Evolutionary conservation across 2,797 vertebrate genomes (phyloP).

Genomic region (Sebastes nivosus): DNA sequence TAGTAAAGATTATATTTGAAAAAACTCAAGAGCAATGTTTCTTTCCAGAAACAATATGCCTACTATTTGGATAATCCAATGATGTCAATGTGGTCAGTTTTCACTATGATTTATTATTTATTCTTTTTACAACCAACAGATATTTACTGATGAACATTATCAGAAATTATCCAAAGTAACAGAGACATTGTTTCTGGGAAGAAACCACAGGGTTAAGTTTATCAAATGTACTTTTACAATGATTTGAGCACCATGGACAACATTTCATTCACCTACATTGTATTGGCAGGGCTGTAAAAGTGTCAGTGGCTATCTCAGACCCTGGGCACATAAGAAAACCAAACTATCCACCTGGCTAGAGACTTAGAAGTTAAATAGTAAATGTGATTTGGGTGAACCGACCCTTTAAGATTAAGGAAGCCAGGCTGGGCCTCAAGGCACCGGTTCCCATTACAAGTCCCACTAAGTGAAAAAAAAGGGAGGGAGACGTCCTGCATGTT

Average conservation of each 20-base stretch:
- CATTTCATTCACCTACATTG: neutral
- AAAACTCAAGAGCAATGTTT: neutral
- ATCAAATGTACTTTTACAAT: neutral
- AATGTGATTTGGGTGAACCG: conserved; percentile 37
- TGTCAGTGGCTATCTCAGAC: neutral
- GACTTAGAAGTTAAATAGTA: neutral
- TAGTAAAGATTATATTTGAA: neutral
- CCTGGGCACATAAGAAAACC: neutral
- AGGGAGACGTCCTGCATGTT: conserved; percentile 24
- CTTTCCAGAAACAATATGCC: neutral
- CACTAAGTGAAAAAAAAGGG: conserved; percentile 28
- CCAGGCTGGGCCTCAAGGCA: conserved; percentile 60
- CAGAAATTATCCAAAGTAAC: neutral
- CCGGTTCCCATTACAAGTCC: conserved; percentile 55
- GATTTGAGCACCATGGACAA: neutral
- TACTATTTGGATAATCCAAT: neutral
- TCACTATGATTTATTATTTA: neutral
- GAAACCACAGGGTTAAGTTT: neutral
- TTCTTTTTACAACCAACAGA: neutral
- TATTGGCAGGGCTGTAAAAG: neutral
- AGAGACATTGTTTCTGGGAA: neutral
- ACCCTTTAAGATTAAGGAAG: conserved; percentile 37
- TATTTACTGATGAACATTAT: neutral
- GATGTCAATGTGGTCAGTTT: neutral
- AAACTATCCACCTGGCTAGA: neutral